These are phyloP conservation scores for Pollachius pollachius DNA, from an alignment of 2,113 vertebrate genomes.

Conservation along the genomic window DNA sequence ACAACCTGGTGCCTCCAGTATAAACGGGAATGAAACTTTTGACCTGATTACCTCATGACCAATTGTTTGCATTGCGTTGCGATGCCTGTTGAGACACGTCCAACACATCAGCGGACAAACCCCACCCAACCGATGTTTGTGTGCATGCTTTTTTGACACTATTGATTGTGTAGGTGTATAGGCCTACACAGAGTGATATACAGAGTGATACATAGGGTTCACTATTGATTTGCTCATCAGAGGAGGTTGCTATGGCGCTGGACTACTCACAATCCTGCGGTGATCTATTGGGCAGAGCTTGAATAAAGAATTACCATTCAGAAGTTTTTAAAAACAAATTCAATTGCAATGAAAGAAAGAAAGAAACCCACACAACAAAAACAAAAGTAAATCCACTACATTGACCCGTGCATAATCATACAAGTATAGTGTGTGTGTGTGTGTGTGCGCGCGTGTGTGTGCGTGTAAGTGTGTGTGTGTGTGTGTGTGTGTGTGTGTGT, in stretches of 20 bases:
- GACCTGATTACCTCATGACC: too few species aligned
- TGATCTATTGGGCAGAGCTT: background rate
- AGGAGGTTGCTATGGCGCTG: slow-evolving; percentile 20
- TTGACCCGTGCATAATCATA: background rate
- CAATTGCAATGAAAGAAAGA: slow-evolving; percentile 8
- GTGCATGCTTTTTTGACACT: slow-evolving; percentile 31
- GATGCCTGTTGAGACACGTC: slow-evolving; percentile 39
- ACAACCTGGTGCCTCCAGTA: too few species aligned
- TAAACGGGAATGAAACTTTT: too few species aligned
- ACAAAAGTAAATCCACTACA: background rate
- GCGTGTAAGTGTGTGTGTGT: slow-evolving; percentile 3
- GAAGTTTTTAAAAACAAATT: background rate
- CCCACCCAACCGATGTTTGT: slow-evolving; percentile 35
- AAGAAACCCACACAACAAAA: slow-evolving; percentile 13
- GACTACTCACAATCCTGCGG: background rate
- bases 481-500: slow-evolving; percentile 22
- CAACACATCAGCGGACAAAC: slow-evolving; percentile 28
- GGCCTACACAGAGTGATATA: too few species aligned
- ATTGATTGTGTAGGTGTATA: slow-evolving; percentile 55
- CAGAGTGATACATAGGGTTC: slow-evolving; percentile 50
- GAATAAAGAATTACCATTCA: background rate
- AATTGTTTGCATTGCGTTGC: too few species aligned
- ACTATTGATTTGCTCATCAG: slow-evolving; percentile 62
- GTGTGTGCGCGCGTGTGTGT: background rate
- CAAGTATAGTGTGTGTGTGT: background rate